phyloP scores from a whole-genome alignment of 2,113 vertebrate genomes.

The Oncorhynchus mykiss region DNA sequence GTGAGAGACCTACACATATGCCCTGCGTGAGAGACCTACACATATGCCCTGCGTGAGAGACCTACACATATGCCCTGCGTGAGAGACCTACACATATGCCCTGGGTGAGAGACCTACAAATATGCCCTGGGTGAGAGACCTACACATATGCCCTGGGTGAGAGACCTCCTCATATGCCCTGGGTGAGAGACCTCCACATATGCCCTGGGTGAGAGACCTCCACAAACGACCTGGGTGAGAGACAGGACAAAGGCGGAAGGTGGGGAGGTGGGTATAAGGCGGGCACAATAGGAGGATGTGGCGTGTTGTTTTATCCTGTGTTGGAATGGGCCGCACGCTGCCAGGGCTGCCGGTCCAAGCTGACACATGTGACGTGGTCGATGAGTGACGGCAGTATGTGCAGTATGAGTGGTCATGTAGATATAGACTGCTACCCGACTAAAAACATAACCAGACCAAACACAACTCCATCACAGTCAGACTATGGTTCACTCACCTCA shows the following conservation, averaged over 20 bases:
- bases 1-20: too few species aligned
- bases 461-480: background rate
- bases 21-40: too few species aligned
- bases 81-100: too few species aligned
- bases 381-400: conserved; percentile 52
- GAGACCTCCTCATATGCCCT: too few species aligned
- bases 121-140: too few species aligned
- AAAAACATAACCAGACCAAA: background rate
- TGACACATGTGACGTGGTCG: conserved; percentile 59
- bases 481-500: background rate
- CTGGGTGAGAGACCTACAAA: too few species aligned
- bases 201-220: background rate
- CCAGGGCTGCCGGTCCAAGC: conserved; percentile 33
- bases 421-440: background rate
- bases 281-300: conserved; percentile 72
- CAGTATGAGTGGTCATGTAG: background rate
- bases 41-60: too few species aligned
- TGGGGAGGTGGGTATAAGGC: conserved; percentile 29
- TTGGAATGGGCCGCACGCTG: conserved; percentile 15
- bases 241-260: conserved; percentile 12
- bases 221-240: conserved; percentile 35
- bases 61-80: too few species aligned
- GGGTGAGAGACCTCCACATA: too few species aligned
- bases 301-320: conserved; percentile 61
- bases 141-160: too few species aligned